Conservation (phyloP, 1,140 invertebrate species). For the Himalopsyche phryganea region DNA sequence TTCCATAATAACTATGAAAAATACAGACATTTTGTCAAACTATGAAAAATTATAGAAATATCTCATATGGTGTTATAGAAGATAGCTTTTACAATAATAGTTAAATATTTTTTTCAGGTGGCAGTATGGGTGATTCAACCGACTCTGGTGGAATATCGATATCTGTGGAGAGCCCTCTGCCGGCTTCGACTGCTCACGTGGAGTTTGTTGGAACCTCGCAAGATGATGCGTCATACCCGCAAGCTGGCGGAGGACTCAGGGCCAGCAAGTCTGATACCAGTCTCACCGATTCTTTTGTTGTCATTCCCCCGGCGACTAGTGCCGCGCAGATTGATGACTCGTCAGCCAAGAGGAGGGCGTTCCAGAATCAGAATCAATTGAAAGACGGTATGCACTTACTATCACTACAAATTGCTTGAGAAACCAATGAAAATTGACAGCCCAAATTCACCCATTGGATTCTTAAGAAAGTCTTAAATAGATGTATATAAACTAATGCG, state of each 20-base stretch:
- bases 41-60: no score
- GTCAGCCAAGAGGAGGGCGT: slow-evolving; percentile 24
- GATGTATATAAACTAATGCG: no score
- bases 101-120: slow-evolving; percentile 34
- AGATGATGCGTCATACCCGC: slow-evolving; percentile 28
- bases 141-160: slow-evolving; percentile 37
- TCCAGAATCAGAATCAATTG: slow-evolving; percentile 60
- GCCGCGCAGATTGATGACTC: slow-evolving; percentile 23
- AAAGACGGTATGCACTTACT: slow-evolving; percentile 50
- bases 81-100: not conserved
- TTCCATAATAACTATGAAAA: no score
- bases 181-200: slow-evolving; percentile 6
- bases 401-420: not conserved
- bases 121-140: slow-evolving; percentile 48
- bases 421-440: no score
- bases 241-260: slow-evolving; percentile 52
- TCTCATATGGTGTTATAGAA: no score
- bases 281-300: slow-evolving; percentile 85
- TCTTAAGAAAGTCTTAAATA: no score
- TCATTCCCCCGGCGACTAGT: slow-evolving; percentile 60
- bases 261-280: slow-evolving; percentile 88
- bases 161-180: slow-evolving; percentile 28
- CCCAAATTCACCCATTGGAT: no score
- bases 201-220: slow-evolving; percentile 19
- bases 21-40: no score